Evolutionary conservation across 1,140 invertebrate genomes (phyloP).

Genomic region (Lysiphlebus fabarum): DNA sequence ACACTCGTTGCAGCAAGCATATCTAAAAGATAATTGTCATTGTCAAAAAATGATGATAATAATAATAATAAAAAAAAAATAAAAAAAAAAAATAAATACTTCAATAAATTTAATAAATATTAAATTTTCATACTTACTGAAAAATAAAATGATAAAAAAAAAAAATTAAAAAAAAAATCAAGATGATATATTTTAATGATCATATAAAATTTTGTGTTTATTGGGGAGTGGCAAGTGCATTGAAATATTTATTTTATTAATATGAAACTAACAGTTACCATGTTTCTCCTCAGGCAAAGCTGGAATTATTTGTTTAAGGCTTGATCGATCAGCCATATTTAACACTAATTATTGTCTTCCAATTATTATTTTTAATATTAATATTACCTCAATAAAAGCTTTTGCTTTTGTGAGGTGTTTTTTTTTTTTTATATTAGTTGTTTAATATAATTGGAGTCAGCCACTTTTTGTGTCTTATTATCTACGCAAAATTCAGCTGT

Average conservation of each 20-base stretch:
- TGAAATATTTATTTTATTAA: slow-evolving; percentile 20
- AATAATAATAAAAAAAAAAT: background rate
- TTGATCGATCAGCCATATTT: slow-evolving; percentile 53
- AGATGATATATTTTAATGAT: no score
- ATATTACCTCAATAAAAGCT: background rate
- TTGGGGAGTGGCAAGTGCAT: slow-evolving; percentile 42
- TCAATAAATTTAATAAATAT: no score
- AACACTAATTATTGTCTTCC: background rate
- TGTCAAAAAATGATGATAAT: slow-evolving; percentile 10
- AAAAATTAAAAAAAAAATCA: no score
- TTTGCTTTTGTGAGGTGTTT: background rate
- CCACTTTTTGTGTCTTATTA: slow-evolving; percentile 13
- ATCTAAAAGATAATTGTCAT: slow-evolving; percentile 61
- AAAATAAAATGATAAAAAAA: no score
- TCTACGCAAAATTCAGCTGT: slow-evolving; percentile 29
- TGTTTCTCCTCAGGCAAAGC: slow-evolving; percentile 77
- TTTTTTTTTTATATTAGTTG: slow-evolving; percentile 4
- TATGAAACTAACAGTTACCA: slow-evolving; percentile 58
- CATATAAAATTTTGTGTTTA: slow-evolving; percentile 1
- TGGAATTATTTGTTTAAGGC: slow-evolving; percentile 71
- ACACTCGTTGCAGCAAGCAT: slow-evolving; percentile 93
- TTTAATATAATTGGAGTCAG: slow-evolving; percentile 18
- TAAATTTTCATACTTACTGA: no score
- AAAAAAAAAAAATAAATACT: background rate
- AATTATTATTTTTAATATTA: background rate